Evolutionary conservation across 2,113 vertebrate species (phyloP).

Genomic region (Misgurnus anguillicaudatus): DNA sequence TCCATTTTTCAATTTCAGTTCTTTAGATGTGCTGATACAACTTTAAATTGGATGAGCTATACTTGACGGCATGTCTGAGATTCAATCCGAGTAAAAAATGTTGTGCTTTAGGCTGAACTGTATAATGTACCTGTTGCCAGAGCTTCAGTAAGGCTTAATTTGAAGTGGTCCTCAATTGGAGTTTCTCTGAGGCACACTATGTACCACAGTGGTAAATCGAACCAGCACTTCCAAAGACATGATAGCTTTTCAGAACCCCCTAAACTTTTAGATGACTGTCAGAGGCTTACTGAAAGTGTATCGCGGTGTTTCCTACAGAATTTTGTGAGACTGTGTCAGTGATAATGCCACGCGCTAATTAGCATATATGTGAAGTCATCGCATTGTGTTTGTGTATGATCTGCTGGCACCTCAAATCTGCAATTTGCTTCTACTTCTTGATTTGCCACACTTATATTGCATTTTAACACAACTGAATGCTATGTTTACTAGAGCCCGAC

Average conservation of each 20-base stretch:
- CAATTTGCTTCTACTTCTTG: no score
- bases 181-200: background rate
- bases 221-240: background rate
- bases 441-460: no score
- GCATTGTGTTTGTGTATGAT: no score
- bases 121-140: background rate
- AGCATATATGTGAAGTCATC: no score
- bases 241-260: background rate
- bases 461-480: no score
- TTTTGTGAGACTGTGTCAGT: no score
- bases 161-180: background rate
- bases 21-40: background rate
- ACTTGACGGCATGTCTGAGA: constrained; percentile 14
- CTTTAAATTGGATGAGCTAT: background rate
- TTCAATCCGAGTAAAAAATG: constrained; percentile 4
- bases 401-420: no score
- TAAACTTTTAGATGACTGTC: background rate
- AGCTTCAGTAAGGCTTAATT: constrained; percentile 5
- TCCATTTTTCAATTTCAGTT: constrained; percentile 9
- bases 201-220: background rate
- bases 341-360: no score
- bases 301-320: no score
- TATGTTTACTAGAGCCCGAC: no score
- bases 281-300: no score
- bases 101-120: background rate